These are phyloP conservation scores for Coenonympha glycerion DNA, from an alignment of 2,888 invertebrate genomes.

Conservation along the genomic window DNA sequence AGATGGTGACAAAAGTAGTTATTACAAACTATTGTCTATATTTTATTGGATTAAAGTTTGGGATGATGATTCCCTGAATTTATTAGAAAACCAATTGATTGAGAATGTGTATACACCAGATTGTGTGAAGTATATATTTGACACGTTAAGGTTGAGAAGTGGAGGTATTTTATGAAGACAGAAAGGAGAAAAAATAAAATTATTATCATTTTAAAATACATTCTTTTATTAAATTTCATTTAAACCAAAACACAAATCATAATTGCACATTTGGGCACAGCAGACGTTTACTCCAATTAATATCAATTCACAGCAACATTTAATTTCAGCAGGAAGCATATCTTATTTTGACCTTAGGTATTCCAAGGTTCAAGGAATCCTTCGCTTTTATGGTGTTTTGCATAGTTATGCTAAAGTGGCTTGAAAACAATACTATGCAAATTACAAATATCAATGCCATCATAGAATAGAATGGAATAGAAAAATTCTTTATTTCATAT, in stretches of 20 bases:
- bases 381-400: too few species aligned
- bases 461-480: background rate
- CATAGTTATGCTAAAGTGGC: background rate
- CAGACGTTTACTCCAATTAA: conserved; percentile 9
- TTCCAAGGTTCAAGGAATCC: background rate
- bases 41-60: conserved; percentile 71
- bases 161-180: conserved; percentile 35
- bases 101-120: conserved; percentile 49
- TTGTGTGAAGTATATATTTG: conserved; percentile 58
- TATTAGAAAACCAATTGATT: conserved; percentile 57
- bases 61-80: conserved; percentile 58
- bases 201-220: conserved; percentile 6
- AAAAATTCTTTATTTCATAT: too few species aligned
- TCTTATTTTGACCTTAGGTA: background rate
- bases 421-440: background rate
- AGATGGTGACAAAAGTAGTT: conserved; percentile 52
- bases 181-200: conserved; percentile 10
- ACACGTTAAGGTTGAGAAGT: conserved; percentile 54
- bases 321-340: background rate
- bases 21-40: conserved; percentile 72
- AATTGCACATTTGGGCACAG: conserved; percentile 13
- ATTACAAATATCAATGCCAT: background rate
- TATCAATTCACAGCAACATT: conserved; percentile 11
- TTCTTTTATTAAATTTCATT: conserved; percentile 27
- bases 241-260: conserved; percentile 28